These are phyloP conservation scores for Rhimphoctona megacephalus DNA, from an alignment of 2,888 invertebrate species.

Conservation along the genomic window DNA sequence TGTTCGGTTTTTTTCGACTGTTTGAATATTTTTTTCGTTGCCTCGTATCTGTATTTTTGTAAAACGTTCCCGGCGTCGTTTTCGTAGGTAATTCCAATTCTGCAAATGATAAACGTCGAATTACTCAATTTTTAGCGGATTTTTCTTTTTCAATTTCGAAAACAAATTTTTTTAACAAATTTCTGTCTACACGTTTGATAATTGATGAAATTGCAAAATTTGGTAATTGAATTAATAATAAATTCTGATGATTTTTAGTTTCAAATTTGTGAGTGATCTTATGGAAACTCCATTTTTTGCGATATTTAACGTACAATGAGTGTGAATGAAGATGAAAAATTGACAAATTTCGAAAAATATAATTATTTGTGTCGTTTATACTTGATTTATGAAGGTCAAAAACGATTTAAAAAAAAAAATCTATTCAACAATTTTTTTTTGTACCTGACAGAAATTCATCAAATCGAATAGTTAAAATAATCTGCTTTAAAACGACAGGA, in stretches of 20 bases:
- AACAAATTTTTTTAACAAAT: too few relatives aligned
- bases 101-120: conserved; percentile 53
- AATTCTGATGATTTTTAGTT: too few relatives aligned
- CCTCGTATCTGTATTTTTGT: conserved; percentile 75
- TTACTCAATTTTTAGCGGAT: too few relatives aligned
- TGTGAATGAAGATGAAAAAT: too few relatives aligned
- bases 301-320: too few relatives aligned
- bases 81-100: conserved; percentile 74
- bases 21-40: conserved; percentile 75
- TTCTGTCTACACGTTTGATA: too few relatives aligned
- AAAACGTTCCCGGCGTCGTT: conserved; percentile 78
- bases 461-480: background rate
- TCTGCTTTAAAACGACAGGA: background rate
- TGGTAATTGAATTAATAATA: too few relatives aligned
- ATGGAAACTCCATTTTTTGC: too few relatives aligned
- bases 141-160: too few relatives aligned
- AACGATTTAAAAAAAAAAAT: background rate
- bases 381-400: background rate
- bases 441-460: background rate
- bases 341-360: background rate
- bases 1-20: conserved; percentile 74
- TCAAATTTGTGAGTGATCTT: too few relatives aligned
- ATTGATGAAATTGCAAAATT: too few relatives aligned
- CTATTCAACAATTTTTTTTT: too few relatives aligned
- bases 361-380: background rate